A percentile compares a stretch with the other conserved stretches of the same genome.
phyloP scores from a whole-genome alignment of 2,888 invertebrate species.

The Agrochola circellaris region DNA sequence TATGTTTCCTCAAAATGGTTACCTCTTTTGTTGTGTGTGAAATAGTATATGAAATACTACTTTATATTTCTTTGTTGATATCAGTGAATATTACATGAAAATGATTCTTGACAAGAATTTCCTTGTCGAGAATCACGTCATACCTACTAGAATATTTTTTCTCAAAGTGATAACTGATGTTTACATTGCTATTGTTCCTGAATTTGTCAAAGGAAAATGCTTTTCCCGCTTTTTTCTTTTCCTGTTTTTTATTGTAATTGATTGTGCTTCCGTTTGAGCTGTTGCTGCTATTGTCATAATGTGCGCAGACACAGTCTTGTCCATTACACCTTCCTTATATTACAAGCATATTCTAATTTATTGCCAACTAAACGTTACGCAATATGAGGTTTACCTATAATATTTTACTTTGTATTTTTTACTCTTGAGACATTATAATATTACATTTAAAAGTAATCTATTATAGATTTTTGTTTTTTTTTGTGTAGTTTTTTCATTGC shows the following conservation, averaged over 20 bases:
- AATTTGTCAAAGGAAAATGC: not conserved
- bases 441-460: not conserved
- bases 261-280: not conserved
- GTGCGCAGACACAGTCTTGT: too few relatives aligned
- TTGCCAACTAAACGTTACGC: not conserved
- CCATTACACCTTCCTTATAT: not conserved
- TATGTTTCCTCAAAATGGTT: conserved; percentile 27
- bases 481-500: too few relatives aligned
- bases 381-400: not conserved
- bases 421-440: not conserved
- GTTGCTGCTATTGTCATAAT: not conserved
- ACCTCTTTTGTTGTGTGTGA: conserved; percentile 4
- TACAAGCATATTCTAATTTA: not conserved
- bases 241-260: not conserved
- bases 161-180: conserved; percentile 1
- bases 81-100: conserved; percentile 25
- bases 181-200: conserved; percentile 9
- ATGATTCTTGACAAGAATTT: conserved; percentile 8
- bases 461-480: too few relatives aligned
- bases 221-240: not conserved
- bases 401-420: not conserved
- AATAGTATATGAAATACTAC: conserved; percentile 17
- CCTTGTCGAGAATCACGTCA: too few relatives aligned
- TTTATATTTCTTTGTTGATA: conserved; percentile 26
- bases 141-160: conserved; percentile 1